Evolutionary conservation across 2,113 vertebrate genomes (phyloP).

Genomic region (Ammodramus savannarum): DNA sequence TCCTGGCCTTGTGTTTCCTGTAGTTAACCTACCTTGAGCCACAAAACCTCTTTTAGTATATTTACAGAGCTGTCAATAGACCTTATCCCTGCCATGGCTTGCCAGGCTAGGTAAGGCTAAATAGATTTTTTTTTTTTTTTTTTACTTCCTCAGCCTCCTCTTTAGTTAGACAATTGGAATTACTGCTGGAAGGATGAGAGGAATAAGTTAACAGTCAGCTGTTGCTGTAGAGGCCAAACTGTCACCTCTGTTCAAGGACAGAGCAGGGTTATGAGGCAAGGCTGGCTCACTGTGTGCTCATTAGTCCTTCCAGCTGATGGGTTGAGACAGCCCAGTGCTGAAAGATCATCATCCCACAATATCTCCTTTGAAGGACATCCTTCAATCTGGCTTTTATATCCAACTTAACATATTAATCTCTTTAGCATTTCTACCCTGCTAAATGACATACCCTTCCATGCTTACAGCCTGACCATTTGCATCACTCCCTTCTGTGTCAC

Average conservation of each 20-base stretch:
- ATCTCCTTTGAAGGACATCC: neutral
- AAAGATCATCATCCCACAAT: neutral
- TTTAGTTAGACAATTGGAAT: fast-evolving
- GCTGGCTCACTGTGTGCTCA: neutral
- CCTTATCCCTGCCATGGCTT: neutral
- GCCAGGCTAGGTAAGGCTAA: neutral
- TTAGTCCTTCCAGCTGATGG: neutral
- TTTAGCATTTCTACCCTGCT: neutral
- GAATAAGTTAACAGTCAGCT: neutral
- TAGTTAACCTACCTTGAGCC: neutral
- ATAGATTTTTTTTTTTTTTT: fast-evolving
- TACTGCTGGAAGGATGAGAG: neutral
- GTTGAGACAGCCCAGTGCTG: neutral
- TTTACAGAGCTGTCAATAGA: neutral
- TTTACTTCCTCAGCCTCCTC: neutral
- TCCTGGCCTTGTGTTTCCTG: neutral
- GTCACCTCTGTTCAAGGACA: neutral
- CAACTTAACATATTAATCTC: neutral
- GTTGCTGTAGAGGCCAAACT: neutral
- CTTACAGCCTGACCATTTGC: neutral
- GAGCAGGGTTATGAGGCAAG: neutral
- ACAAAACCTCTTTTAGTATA: neutral
- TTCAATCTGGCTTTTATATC: neutral
- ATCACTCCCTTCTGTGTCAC: neutral
- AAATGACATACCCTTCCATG: neutral